Base-by-base conservation (phyloP, 2,797 vertebrate species). In the Chlorospingus semifuscus region DNA sequence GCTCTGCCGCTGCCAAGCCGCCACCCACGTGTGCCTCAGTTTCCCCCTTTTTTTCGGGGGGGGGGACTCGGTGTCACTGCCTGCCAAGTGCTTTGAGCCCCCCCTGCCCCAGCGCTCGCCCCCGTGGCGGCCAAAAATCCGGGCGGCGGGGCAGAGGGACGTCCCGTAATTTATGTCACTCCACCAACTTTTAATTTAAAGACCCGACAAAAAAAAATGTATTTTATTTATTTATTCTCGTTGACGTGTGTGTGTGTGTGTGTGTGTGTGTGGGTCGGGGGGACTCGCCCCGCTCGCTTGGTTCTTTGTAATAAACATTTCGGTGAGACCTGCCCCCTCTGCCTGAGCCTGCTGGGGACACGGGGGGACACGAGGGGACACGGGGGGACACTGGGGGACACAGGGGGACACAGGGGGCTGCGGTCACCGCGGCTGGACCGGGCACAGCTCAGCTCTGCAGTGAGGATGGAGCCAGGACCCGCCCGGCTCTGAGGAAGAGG, bases 221-320 rank as follows among this genome's bases (percentile, higher is more conserved):
- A 91, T 91, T 96, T 96, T 96, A 89, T 95, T 95, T 96, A 97
- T 97, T 96, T 94, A 92, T 95, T 96, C 78, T 92, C 37, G 15
- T 85, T 56, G 53, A 23, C 69, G 37, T 49, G 41, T 17, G 52
- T 23, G 49, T 11, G 60, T 12, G 36, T 12, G 63, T 49, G 50
- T 19, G 29, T 20, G 50, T 19, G 29, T 19, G 49, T 50, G 49
- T 50, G 49, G 16, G 49, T 26, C 26, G 18, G 18, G 29, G 50
- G 50, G 18, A 52, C 50, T 52, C 50, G 29, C 50, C 50, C 50
- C 50, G 50, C 50, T 52, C 50, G 50, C 50, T 52, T 52, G 50
- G 50, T 52, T 52, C 50, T 52, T 52, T 52, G 50, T 52, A 52
- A 52, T 52, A 52, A 52, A 52, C 50, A 52, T 30, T 52, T 52